Base-by-base conservation (phyloP, 2,113 vertebrate species). In the Corvus moneduloides region DNA sequence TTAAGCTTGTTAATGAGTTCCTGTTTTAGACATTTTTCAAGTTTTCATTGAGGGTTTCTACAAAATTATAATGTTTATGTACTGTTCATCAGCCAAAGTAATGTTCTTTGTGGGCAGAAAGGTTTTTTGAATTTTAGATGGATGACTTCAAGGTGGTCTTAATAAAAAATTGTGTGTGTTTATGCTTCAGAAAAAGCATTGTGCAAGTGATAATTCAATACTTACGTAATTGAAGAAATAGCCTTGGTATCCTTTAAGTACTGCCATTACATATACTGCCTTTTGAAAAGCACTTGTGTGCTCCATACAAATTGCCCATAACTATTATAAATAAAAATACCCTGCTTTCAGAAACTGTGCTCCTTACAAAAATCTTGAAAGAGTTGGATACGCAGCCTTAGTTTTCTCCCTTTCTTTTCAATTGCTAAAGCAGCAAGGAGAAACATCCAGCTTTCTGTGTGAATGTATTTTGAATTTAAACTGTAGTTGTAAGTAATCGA, bases 21-120 rank as follows among this genome's bases (percentile, higher is more conserved):
- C 69, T 61, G 21, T 67, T 93, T 92, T 92, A 96, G 89, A 78
- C 52, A 56, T 92, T 89, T 90, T 68, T 73, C 62, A 82, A 54
- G 30, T 92, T 90, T 90, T 84, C 5, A 1, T 35, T 89, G 73
- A 87, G 39, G 27, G 15, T 48, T 81, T 68, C n/a, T 72, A 4
- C 28, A 35, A 46, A 89, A 48, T 56, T 22, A 1, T 14, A 52
- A 61, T 74, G 21, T 39, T 84, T 51, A 55, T 32, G 14, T 55
- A 23, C 39, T 81, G 15, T 43, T 94, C 28, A 73, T 59, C 48
- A 71, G 30, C 7, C 33, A 77, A 48, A 88, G 28, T 32, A 67
- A 28, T 63, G 72, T 76, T 80, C 32, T 71, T 66, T 13, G 2
- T 32, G 19, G 15, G 7, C 78, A 37, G 35, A 68, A 89, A 49